Conservation (phyloP, 2,113 vertebrate genomes). For the Mystacornis crossleyi region DNA sequence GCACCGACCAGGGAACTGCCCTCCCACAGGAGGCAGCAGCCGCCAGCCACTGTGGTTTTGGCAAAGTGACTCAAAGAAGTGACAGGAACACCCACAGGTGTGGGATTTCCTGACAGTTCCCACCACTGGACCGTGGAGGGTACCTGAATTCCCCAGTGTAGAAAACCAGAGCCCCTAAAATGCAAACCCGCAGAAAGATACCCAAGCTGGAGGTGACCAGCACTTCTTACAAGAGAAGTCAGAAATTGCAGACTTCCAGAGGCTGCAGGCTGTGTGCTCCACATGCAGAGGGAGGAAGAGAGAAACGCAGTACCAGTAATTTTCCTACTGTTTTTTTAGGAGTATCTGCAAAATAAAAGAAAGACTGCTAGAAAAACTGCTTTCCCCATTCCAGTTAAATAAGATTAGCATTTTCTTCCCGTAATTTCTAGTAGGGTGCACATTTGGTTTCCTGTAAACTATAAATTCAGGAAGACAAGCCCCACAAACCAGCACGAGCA, state of each 20-base stretch:
- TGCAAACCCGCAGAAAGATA: neutral
- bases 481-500: neutral
- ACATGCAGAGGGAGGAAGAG: neutral
- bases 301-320: neutral
- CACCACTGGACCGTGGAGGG: rapidly evolving
- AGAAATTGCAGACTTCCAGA: neutral
- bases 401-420: slow-evolving; percentile 16
- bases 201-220: neutral
- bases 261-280: neutral
- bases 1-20: rapidly evolving
- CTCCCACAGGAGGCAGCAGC: neutral
- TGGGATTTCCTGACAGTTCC: neutral
- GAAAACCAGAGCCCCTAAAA: neutral
- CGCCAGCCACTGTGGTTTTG: neutral
- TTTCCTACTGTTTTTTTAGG: neutral
- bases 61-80: neutral
- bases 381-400: slow-evolving; percentile 4
- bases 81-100: neutral
- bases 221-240: neutral
- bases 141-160: neutral
- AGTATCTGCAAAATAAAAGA: neutral
- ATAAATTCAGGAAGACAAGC: neutral
- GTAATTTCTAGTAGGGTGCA: neutral
- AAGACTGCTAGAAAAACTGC: neutral
- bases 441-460: slow-evolving; percentile 15